A percentile compares a stretch with the other conserved stretches of the same genome.
Conservation (phyloP, 2,888 invertebrate species). For the Busseola fusca region DNA sequence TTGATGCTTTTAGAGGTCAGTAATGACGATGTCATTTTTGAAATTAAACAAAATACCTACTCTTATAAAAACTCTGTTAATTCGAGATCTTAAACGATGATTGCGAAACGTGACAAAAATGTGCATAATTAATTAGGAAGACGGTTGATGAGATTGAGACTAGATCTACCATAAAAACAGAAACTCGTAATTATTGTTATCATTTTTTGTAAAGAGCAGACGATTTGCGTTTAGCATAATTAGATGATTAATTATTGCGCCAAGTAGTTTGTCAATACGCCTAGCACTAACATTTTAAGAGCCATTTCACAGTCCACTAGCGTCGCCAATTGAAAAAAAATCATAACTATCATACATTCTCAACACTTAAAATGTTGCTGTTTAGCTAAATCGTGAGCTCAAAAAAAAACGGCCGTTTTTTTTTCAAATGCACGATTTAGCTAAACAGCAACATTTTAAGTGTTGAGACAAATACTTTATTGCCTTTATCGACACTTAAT, state of each 20-base stretch:
- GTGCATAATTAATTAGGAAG: conserved; percentile 29
- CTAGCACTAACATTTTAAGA: conserved; percentile 13
- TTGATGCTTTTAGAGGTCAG: conserved; percentile 6
- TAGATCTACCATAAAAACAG: background rate
- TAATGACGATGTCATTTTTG: background rate
- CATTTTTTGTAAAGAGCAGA: conserved; percentile 16
- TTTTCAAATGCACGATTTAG: no score
- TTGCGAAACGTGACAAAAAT: conserved; percentile 27
- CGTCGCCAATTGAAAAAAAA: no score
- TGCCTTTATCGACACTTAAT: no score
- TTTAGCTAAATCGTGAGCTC: no score
- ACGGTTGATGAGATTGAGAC: background rate
- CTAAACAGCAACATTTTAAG: no score
- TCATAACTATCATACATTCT: no score
- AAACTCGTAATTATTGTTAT: conserved; percentile 16
- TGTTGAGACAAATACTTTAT: no score
- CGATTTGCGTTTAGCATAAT: conserved; percentile 12
- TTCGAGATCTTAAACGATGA: conserved; percentile 21
- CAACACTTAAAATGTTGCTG: no score
- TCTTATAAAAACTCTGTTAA: background rate
- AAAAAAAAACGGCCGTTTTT: no score
- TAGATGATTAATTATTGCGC: background rate
- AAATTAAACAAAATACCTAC: background rate
- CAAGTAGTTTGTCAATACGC: conserved; percentile 15
- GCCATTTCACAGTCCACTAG: no score